phyloP scores from a whole-genome alignment of 2,113 vertebrate genomes.

The Coreoperca whiteheadi region DNA sequence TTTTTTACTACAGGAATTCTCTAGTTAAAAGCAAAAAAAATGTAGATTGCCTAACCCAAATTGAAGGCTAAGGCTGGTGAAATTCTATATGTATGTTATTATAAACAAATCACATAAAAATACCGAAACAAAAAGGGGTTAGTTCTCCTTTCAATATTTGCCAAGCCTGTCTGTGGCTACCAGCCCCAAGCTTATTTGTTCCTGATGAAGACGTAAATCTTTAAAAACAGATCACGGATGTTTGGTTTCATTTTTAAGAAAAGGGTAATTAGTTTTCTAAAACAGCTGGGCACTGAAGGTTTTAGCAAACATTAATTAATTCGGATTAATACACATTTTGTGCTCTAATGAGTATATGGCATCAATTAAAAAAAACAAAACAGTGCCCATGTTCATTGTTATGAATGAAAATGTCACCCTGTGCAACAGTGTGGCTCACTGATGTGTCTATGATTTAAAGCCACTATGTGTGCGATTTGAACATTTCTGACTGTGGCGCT shows the following conservation, averaged over 20 bases:
- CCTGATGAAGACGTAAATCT: not conserved
- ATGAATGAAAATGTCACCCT: not conserved
- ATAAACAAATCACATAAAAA: conserved; percentile 34
- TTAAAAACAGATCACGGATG: not conserved
- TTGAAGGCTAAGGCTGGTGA: not conserved
- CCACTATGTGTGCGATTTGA: not conserved
- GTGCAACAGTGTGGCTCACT: not conserved
- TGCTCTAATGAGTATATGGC: not conserved
- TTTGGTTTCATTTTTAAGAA: not conserved
- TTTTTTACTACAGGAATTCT: not conserved
- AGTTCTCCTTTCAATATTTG: not conserved
- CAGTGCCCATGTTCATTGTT: not conserved
- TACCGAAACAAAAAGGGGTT: not conserved
- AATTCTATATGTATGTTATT: not conserved
- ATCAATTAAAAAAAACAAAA: not conserved
- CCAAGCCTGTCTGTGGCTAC: not conserved
- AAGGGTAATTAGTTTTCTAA: not conserved
- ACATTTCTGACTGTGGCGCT: not conserved
- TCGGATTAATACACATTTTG: not conserved
- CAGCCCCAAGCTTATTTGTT: not conserved
- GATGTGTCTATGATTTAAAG: not conserved
- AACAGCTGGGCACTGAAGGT: not conserved
- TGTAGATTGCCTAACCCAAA: not conserved
- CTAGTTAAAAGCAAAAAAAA: conserved; percentile 5
- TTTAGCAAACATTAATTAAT: not conserved